These are phyloP conservation scores for Mesitornis unicolor DNA, from an alignment of 2,113 vertebrate species.

Conservation along the genomic window DNA sequence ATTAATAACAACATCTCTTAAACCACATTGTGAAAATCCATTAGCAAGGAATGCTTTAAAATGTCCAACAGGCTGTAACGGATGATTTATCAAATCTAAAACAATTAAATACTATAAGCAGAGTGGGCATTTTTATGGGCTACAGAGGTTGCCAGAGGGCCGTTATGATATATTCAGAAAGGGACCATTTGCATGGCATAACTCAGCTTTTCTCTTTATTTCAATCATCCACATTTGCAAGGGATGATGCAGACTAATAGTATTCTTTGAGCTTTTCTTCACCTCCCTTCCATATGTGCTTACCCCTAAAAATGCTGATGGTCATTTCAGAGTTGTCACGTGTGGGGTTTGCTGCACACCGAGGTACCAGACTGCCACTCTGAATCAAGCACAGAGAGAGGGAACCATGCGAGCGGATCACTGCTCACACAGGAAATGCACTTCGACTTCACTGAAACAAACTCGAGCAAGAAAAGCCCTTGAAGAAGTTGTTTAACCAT, in stretches of 20 bases:
- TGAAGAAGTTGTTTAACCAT: neutral
- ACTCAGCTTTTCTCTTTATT: neutral
- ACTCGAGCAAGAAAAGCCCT: neutral
- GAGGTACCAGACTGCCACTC: neutral
- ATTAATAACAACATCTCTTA: conserved; percentile 57
- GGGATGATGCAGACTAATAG: neutral
- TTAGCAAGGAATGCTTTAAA: conserved; percentile 41
- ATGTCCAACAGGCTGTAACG: conserved; percentile 6
- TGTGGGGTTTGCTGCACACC: accelerated
- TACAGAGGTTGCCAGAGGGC: neutral
- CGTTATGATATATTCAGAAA: neutral
- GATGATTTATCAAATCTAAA: conserved; percentile 25
- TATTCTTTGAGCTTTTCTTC: neutral
- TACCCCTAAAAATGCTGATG: neutral
- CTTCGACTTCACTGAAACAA: neutral
- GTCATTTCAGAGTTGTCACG: neutral
- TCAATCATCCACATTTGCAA: neutral
- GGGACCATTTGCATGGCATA: neutral
- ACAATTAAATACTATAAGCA: neutral
- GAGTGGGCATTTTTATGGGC: neutral
- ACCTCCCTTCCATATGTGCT: accelerated
- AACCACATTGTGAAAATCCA: conserved; percentile 50
- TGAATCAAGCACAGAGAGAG: accelerated
- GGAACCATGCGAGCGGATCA: neutral
- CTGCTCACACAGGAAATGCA: neutral